A percentile compares a stretch with the other conserved stretches of the same genome.
Conservation (phyloP, 1,140 invertebrate species). For the Pseudomyrmex pallidus region DNA sequence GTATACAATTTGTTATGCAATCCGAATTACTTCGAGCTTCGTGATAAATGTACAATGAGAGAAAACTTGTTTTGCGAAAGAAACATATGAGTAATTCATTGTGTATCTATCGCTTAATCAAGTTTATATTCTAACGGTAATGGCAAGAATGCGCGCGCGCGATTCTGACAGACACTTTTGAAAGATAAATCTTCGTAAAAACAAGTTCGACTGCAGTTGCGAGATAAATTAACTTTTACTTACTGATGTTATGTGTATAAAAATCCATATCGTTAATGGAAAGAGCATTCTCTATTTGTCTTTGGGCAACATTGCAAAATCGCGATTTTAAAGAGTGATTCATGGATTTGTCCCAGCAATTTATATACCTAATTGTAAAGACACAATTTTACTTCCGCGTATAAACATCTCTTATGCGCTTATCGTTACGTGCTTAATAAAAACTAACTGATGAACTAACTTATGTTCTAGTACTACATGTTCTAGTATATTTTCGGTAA, state of each 20-base stretch:
- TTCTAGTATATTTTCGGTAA: too few species aligned
- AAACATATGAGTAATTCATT: slow-evolving; percentile 40
- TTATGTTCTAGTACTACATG: too few species aligned
- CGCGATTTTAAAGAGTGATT: slow-evolving; percentile 13
- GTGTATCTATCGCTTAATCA: slow-evolving; percentile 36
- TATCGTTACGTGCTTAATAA: neutral
- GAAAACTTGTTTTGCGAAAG: neutral
- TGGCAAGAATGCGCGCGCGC: neutral
- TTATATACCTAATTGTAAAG: neutral
- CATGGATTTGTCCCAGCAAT: neutral
- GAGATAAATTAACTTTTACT: slow-evolving; percentile 25
- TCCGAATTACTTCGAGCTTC: slow-evolving; percentile 10
- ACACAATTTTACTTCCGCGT: neutral
- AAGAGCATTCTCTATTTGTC: too few species aligned
- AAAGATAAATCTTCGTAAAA: slow-evolving; percentile 21
- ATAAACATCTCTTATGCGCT: too few species aligned
- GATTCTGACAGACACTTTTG: neutral
- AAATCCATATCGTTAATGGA: slow-evolving; percentile 31
- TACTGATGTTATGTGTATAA: neutral
- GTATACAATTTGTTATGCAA: slow-evolving; percentile 56
- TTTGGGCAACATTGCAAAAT: neutral
- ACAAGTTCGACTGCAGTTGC: neutral
- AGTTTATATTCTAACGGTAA: slow-evolving; percentile 36
- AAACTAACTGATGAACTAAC: neutral
- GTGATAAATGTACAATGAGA: slow-evolving; percentile 34